phyloP scores from a whole-genome alignment of 1,140 invertebrate species.

The Bombyx mandarina region DNA sequence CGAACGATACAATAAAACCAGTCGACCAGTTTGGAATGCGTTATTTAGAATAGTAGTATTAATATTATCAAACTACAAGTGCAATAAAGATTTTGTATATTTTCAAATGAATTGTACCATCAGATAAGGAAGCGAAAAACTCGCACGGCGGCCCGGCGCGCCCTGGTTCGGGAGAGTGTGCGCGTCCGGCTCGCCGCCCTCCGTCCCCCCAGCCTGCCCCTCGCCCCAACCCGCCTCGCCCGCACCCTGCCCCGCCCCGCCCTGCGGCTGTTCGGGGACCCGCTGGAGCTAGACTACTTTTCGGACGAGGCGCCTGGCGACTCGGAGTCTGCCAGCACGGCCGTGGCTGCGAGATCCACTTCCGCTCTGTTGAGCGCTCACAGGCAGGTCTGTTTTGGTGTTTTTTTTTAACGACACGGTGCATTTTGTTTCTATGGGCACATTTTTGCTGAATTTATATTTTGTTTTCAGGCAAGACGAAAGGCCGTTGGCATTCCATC shows the following conservation, averaged over 20 bases:
- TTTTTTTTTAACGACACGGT: background rate
- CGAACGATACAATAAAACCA: too few relatives aligned
- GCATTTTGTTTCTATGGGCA: background rate
- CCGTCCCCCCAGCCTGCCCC: background rate
- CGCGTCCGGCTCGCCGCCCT: constrained; percentile 27
- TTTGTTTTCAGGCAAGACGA: constrained; percentile 49
- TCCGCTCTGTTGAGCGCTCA: constrained; percentile 46
- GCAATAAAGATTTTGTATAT: too few relatives aligned
- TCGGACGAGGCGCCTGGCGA: constrained; percentile 61
- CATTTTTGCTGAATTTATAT: background rate
- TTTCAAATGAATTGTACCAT: background rate
- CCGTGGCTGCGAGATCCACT: constrained; percentile 60
- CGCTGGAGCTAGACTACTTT: constrained; percentile 77
- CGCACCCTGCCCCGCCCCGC: constrained; percentile 27
- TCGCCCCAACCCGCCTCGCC: constrained; percentile 15
- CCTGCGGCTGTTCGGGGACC: constrained; percentile 73
- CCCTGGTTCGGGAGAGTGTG: constrained; percentile 51
- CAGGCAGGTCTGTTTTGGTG: constrained; percentile 39
- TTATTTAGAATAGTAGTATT: too few relatives aligned
- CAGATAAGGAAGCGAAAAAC: constrained; percentile 47
- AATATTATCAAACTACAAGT: too few relatives aligned
- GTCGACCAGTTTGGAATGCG: too few relatives aligned
- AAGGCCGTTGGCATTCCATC: constrained; percentile 64
- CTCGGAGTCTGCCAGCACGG: constrained; percentile 39
- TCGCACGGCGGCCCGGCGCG: constrained; percentile 55